Conservation (phyloP, 2,888 invertebrate species). For the Perdita meconis region DNA sequence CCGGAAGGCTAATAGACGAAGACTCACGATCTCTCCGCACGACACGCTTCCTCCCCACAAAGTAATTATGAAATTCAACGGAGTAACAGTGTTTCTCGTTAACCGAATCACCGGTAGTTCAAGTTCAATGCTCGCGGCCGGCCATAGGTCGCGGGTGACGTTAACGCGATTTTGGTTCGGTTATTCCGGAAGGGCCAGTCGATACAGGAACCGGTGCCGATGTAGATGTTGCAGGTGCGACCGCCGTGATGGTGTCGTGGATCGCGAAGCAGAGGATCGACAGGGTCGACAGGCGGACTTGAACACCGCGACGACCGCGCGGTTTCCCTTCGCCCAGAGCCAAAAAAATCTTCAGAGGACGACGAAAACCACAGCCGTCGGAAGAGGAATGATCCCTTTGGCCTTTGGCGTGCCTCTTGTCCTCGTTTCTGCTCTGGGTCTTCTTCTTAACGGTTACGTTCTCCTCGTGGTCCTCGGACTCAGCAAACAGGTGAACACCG, state of each 20-base stretch:
- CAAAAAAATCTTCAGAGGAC: constrained; percentile 38
- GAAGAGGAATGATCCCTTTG: constrained; percentile 87
- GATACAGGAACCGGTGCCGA: not conserved
- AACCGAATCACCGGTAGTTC: constrained; percentile 17
- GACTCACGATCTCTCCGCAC: not conserved
- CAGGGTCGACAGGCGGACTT: constrained; percentile 35
- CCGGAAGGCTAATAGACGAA: too few relatives aligned
- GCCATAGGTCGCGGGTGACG: not conserved
- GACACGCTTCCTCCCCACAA: not conserved
- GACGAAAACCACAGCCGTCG: constrained; percentile 50
- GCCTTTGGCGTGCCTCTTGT: constrained; percentile 89
- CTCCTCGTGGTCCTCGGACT: constrained; percentile 89
- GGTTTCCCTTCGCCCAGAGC: constrained; percentile 7
- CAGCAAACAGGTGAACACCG: constrained; percentile 85
- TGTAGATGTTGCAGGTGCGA: constrained; percentile 43
- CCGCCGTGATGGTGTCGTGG: constrained; percentile 19
- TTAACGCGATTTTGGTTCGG: constrained; percentile 19
- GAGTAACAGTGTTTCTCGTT: constrained; percentile 11
- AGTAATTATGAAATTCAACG: constrained; percentile 15
- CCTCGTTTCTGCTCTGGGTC: constrained; percentile 89
- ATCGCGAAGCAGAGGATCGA: constrained; percentile 8
- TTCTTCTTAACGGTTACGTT: constrained; percentile 91
- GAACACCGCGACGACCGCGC: not conserved
- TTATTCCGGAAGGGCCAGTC: constrained; percentile 23
- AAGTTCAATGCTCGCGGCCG: constrained; percentile 1